A percentile compares a stretch with the other conserved stretches of the same genome.
Conservation (phyloP, 2,797 vertebrate genomes). For the Diplodus sargus region DNA sequence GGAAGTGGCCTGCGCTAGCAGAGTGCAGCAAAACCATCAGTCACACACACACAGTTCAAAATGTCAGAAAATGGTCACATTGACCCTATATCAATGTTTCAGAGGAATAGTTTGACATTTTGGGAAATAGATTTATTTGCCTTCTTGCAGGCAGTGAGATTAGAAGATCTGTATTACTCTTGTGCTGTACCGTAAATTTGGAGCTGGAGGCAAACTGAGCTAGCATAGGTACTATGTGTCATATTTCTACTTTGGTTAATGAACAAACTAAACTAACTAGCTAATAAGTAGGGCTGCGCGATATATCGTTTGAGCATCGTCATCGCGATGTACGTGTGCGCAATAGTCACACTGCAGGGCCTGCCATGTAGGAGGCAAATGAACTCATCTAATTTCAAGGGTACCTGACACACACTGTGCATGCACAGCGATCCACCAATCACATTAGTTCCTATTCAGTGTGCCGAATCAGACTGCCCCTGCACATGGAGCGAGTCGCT, state of each 20-base stretch:
- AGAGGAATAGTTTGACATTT: not conserved
- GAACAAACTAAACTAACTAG: not conserved
- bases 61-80: not conserved
- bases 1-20: conserved; percentile 39
- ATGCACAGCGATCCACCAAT: too few relatives aligned
- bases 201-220: not conserved
- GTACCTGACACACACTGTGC: too few relatives aligned
- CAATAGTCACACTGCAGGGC: too few relatives aligned
- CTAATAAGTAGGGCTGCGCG: too few relatives aligned
- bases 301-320: too few relatives aligned
- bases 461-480: too few relatives aligned
- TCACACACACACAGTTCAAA: conserved; percentile 9
- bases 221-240: not conserved
- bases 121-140: not conserved
- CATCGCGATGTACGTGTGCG: too few relatives aligned
- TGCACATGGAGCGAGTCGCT: too few relatives aligned
- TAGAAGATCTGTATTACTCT: not conserved
- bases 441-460: too few relatives aligned
- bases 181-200: not conserved
- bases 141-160: not conserved
- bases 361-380: too few relatives aligned
- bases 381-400: too few relatives aligned
- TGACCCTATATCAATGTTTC: not conserved
- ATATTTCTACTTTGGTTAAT: not conserved
- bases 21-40: conserved; percentile 23